phyloP scores from a whole-genome alignment of 2,797 vertebrate genomes.

The Cossypha niveicapilla region DNA sequence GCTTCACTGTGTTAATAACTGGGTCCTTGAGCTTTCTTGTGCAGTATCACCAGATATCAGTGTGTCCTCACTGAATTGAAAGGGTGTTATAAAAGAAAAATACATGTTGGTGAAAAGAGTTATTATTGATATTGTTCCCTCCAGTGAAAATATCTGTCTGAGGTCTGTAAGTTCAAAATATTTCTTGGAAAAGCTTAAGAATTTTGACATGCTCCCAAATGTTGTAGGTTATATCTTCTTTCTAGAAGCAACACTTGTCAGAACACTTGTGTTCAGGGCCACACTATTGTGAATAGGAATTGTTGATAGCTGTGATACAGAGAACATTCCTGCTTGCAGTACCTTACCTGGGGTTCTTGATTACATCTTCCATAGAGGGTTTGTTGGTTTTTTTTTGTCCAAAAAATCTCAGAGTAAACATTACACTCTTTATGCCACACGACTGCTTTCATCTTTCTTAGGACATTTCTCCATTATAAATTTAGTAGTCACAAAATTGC shows the following conservation, averaged over 20 bases:
- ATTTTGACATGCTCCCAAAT: not conserved
- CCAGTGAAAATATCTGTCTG: not conserved
- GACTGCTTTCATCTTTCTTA: not conserved
- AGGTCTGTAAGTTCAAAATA: not conserved
- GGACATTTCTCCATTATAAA: not conserved
- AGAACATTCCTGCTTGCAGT: not conserved
- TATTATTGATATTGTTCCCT: not conserved
- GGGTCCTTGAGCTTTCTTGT: not conserved
- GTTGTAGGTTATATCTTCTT: not conserved
- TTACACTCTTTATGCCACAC: not conserved
- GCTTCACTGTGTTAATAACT: not conserved
- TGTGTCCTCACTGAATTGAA: not conserved
- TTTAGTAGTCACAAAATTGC: not conserved
- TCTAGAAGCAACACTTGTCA: not conserved
- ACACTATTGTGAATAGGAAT: not conserved
- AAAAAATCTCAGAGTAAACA: not conserved
- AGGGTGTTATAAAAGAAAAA: not conserved
- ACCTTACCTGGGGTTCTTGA: not conserved
- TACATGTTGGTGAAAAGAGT: not conserved
- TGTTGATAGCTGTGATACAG: not conserved
- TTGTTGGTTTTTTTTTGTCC: not conserved
- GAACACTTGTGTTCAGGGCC: not conserved
- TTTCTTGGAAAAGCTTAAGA: not conserved
- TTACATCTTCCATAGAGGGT: not conserved
- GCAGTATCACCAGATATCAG: not conserved